These are phyloP conservation scores for Dreissena polymorpha DNA, from an alignment of 1,140 invertebrate species.

Conservation along the genomic window DNA sequence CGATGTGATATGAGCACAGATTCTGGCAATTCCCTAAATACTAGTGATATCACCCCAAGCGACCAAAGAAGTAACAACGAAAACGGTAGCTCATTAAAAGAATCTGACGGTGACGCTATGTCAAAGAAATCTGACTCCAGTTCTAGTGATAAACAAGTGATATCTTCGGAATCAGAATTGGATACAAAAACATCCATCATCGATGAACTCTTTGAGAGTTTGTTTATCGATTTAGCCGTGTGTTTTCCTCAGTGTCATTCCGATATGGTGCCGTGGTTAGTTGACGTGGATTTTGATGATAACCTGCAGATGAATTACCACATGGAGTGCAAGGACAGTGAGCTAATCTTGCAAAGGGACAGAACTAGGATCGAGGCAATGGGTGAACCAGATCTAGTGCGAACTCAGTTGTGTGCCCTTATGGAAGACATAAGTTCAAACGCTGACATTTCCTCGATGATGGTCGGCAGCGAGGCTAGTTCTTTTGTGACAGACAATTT, in stretches of 20 bases:
- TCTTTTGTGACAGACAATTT: neutral
- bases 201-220: slow-evolving; percentile 9
- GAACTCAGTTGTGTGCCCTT: slow-evolving; percentile 32
- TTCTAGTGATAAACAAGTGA: slow-evolving; percentile 45
- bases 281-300: slow-evolving; percentile 44
- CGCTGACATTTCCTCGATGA: neutral
- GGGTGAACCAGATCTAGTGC: slow-evolving; percentile 33
- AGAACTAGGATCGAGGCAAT: slow-evolving; percentile 1
- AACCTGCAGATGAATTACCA: slow-evolving; percentile 34
- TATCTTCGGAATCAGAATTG: slow-evolving; percentile 32
- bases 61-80: slow-evolving; percentile 50
- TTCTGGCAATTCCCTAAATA: slow-evolving; percentile 31
- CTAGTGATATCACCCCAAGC: slow-evolving; percentile 43
- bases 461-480: neutral
- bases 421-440: slow-evolving; percentile 35
- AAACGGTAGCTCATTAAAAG: slow-evolving; percentile 47
- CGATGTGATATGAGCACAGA: slow-evolving; percentile 28
- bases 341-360: slow-evolving; percentile 15
- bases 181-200: slow-evolving; percentile 19
- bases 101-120: slow-evolving; percentile 51
- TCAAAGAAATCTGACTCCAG: slow-evolving; percentile 53
- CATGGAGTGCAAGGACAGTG: slow-evolving; percentile 9
- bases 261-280: slow-evolving; percentile 35
- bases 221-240: slow-evolving; percentile 23
- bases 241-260: slow-evolving; percentile 41